Percentiles rank a stretch among this genome's conserved stretches.
These are phyloP conservation scores for Phycodurus eques DNA, from an alignment of 2,113 vertebrate genomes.

Conservation along the genomic window DNA sequence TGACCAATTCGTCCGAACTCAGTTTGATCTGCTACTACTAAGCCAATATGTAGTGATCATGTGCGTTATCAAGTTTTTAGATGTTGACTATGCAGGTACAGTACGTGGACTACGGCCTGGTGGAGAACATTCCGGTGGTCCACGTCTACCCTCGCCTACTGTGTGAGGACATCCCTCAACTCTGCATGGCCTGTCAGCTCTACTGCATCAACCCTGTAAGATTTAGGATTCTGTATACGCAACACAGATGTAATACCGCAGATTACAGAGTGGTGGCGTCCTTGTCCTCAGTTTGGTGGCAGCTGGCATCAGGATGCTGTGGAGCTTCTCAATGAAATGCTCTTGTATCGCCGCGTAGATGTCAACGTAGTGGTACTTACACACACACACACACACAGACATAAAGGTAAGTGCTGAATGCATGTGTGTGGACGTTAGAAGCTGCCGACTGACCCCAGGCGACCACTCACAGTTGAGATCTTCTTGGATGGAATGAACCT, in stretches of 20 bases:
- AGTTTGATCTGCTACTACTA: no score
- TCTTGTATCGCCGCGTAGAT: conserved; percentile 79
- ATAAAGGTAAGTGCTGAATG: background rate
- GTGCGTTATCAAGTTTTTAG: background rate
- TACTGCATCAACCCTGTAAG: conserved; percentile 78
- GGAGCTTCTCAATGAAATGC: conserved; percentile 78
- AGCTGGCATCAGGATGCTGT: conserved; percentile 85
- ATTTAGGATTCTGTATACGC: conserved; percentile 1
- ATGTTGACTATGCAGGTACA: conserved; percentile 68
- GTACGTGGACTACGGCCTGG: conserved; percentile 82
- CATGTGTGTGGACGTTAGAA: conserved; percentile 65
- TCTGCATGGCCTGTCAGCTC: conserved; percentile 86
- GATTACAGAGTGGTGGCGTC: background rate
- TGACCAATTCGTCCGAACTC: no score
- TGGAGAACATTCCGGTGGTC: conserved; percentile 85
- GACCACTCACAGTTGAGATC: conserved; percentile 72
- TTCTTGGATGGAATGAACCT: conserved; percentile 80
- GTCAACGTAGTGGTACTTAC: conserved; percentile 79
- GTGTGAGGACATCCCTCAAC: conserved; percentile 79
- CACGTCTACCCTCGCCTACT: conserved; percentile 84
- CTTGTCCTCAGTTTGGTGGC: conserved; percentile 75
- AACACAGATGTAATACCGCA: background rate
- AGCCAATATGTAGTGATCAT: no score
- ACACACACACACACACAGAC: background rate
- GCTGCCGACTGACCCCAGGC: conserved; percentile 68